These are phyloP conservation scores for Neomorphus geoffroyi DNA, from an alignment of 2,797 vertebrate genomes.

Conservation along the genomic window DNA sequence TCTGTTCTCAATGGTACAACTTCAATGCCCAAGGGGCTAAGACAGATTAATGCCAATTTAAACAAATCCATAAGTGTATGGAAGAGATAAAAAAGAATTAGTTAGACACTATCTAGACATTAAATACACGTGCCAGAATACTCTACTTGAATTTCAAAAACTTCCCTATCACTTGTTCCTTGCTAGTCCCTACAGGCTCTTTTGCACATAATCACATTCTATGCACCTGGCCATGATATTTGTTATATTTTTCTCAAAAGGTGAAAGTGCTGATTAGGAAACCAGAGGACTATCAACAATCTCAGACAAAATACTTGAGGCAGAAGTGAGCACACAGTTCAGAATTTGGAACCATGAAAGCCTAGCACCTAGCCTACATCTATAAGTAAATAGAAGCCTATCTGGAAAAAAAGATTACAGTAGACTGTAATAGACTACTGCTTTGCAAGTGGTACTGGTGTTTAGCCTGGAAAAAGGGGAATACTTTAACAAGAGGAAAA, in stretches of 20 bases:
- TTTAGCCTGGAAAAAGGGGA: background rate
- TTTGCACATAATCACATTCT: background rate
- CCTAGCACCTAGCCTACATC: background rate
- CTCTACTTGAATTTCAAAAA: background rate
- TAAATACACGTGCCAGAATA: background rate
- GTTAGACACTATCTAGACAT: background rate
- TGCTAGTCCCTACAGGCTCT: background rate
- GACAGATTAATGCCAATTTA: background rate
- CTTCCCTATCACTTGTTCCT: background rate
- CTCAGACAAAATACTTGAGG: background rate
- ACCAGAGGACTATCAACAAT: background rate
- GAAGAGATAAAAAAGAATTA: background rate
- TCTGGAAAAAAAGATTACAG: too few relatives aligned
- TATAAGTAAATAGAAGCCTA: background rate
- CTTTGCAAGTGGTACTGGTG: background rate
- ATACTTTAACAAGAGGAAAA: background rate
- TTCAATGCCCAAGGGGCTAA: background rate
- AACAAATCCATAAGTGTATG: background rate
- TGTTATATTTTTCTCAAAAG: background rate
- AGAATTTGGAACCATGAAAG: background rate
- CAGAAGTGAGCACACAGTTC: background rate
- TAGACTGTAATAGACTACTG: background rate
- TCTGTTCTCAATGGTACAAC: background rate
- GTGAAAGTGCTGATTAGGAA: background rate
- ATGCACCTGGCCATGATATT: background rate